Conservation (phyloP, 2,797 vertebrate species). For the Hybognathus amarus region DNA sequence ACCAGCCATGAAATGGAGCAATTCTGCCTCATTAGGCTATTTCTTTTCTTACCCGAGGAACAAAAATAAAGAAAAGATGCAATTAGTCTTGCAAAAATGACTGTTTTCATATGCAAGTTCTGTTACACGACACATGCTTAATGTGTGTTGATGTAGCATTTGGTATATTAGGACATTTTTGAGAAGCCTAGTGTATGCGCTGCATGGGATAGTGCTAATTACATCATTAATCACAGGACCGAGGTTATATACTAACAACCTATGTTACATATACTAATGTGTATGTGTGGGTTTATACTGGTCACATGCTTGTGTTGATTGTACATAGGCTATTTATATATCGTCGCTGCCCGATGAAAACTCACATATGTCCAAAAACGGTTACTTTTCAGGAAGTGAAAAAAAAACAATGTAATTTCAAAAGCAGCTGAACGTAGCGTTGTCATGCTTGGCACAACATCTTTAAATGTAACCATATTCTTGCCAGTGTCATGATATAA, state of each 20-base stretch:
- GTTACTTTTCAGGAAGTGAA: too few species aligned
- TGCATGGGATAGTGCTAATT: conserved; percentile 65
- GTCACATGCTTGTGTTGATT: not conserved
- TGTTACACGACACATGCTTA: not conserved
- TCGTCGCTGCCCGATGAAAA: too few species aligned
- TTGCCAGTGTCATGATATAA: too few species aligned
- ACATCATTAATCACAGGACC: conserved; percentile 62
- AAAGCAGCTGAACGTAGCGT: too few species aligned
- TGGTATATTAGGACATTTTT: conserved; percentile 62
- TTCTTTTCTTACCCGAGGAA: not conserved
- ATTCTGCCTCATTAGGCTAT: not conserved
- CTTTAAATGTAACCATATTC: too few species aligned
- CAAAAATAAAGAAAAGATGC: not conserved
- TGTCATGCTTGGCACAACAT: too few species aligned
- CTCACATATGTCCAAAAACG: too few species aligned
- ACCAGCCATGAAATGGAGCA: not conserved
- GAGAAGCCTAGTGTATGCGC: conserved; percentile 36
- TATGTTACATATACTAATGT: conserved; percentile 11
- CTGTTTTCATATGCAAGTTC: conserved; percentile 11
- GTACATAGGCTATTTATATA: conserved; percentile 17
- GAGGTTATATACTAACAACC: conserved; percentile 44
- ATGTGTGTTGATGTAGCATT: conserved; percentile 31
- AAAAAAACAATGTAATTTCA: too few species aligned
- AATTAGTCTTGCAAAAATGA: conserved; percentile 1
- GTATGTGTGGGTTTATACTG: conserved; percentile 18